Conservation (phyloP, 2,797 vertebrate species). For the Cryptoprocta ferox region DNA sequence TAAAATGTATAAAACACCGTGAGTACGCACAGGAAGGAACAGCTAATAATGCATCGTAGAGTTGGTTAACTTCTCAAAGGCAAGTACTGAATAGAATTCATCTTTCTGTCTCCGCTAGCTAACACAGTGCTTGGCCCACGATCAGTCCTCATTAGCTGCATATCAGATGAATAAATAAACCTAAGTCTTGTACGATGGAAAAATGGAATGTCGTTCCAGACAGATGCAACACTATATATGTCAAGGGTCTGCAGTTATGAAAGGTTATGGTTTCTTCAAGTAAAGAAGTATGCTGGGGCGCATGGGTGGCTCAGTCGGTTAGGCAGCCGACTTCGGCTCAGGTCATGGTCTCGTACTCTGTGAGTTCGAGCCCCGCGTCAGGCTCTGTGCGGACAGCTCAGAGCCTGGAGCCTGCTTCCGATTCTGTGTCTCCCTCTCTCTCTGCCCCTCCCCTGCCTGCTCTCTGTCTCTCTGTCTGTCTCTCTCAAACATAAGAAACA, state of each 20-base stretch:
- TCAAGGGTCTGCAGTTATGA: background rate
- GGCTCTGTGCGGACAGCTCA: too few relatives aligned
- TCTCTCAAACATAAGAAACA: too few relatives aligned
- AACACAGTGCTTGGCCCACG: background rate
- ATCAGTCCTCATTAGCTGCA: background rate
- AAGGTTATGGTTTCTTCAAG: background rate
- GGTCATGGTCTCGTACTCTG: too few relatives aligned
- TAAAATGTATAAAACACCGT: background rate
- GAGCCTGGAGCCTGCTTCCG: too few relatives aligned
- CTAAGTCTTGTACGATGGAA: background rate
- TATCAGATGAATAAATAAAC: background rate
- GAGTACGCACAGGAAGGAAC: background rate
- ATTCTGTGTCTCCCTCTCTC: too few relatives aligned
- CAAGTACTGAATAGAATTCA: background rate
- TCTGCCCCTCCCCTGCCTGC: too few relatives aligned
- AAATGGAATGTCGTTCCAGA: background rate
- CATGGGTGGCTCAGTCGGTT: too few relatives aligned
- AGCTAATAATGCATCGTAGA: background rate
- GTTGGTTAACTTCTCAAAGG: background rate
- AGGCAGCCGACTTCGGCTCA: too few relatives aligned
- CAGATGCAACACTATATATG: background rate
- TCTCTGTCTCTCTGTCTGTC: too few relatives aligned
- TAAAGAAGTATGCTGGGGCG: background rate
- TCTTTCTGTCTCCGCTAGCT: background rate
- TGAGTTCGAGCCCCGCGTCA: too few relatives aligned